phyloP scores from a whole-genome alignment of 1,140 invertebrate genomes.

The Brachionus paranguensis region DNA sequence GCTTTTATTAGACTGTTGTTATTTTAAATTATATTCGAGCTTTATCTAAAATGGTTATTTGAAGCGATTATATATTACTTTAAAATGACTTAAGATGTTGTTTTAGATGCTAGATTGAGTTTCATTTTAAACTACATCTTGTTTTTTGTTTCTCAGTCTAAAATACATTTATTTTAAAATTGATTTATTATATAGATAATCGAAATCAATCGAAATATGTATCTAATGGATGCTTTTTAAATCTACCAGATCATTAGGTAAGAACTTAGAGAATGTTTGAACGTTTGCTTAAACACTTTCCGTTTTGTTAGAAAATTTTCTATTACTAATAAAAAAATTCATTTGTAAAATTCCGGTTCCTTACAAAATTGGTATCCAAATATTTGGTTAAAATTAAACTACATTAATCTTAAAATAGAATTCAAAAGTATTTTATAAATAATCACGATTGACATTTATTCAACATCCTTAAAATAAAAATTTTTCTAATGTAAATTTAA shows the following conservation, averaged over 20 bases:
- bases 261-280: not conserved
- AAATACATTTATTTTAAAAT: not conserved
- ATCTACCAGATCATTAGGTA: not conserved
- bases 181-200: not conserved
- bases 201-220: not conserved
- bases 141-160: not conserved
- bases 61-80: not conserved
- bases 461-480: not conserved
- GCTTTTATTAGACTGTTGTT: not conserved
- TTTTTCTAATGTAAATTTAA: not conserved
- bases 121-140: not conserved
- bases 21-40: not conserved
- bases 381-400: not conserved
- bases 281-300: not conserved
- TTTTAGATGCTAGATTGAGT: not conserved
- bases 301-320: not conserved
- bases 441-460: not conserved
- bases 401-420: not conserved
- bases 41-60: not conserved
- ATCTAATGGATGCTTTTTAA: not conserved
- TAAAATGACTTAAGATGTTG: conserved; percentile 1
- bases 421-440: not conserved
- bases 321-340: too few species aligned
- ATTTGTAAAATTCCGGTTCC: not conserved
- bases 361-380: not conserved